Evolutionary conservation across 2,888 invertebrate genomes (phyloP), one percentile per base, ranked within the genome.

Genomic region (Theodoxus fluviatilis): DNA sequence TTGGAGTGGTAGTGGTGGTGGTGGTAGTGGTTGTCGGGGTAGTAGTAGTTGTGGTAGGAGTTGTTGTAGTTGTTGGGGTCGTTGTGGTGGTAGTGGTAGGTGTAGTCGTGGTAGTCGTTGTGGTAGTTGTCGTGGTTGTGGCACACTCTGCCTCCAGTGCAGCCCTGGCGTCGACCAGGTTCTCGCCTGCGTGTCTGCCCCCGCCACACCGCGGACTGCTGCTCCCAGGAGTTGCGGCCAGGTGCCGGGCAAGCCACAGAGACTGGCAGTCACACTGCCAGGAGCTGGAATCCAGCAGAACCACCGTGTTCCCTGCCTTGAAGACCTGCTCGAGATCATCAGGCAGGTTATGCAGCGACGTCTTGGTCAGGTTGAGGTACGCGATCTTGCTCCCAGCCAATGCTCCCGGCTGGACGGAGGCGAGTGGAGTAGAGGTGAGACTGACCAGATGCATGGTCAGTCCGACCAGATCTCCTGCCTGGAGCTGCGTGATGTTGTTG

Each of bases 251-350:
- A 66, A 81, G 69, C 81, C 81, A 81, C 64, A 78, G 73, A 43
- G 74, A 66, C 35, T 71, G 69, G 73, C 81, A 81, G 70, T 75
- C 74, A 74, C 81, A 81, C 68, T 55, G 49, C 77, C 79, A 78
- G 28, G 31, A 33, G 12, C 25, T 40, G 67, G 37, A 67, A 4
- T 75, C 71, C 28, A 70, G 69, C 33, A 78, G 69, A 7, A 40
- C n/a, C 4, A 68, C 25, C 3, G 38, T 28, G 22, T 22, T 52
- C 31, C 12, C 59, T 22, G n/a, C 28, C 25, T 28, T 15, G 22
- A 15, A 22, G 25, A 22, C 22, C 57, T 15, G 66, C 9, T 35
- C 28, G 25, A 67, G 63, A 49, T 67, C 40, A 33, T 49, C 63
- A 49, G 79, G 80, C 63, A 81, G 67, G 28, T 76, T 68, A 28